A percentile compares a stretch with the other conserved stretches of the same genome.
phyloP scores from a whole-genome alignment of 2,888 invertebrate species.

The Aricia artaxerxes region DNA sequence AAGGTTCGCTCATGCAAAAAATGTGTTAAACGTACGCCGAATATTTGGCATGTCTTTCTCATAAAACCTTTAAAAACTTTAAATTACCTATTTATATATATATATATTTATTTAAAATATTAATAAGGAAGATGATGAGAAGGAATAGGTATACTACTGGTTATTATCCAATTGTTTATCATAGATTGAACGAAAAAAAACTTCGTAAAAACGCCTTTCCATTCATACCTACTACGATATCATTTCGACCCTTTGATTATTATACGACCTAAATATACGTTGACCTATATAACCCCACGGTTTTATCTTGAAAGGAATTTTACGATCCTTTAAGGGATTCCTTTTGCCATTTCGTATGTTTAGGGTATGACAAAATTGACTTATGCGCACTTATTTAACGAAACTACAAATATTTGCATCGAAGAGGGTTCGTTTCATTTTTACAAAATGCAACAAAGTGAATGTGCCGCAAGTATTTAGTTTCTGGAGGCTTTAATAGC shows the following conservation, averaged over 20 bases:
- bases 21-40: too few relatives aligned
- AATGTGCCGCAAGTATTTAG: not conserved
- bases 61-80: too few relatives aligned
- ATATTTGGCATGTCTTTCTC: too few relatives aligned
- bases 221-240: constrained; percentile 12
- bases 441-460: not conserved
- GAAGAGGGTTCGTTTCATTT: not conserved
- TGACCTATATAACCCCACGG: constrained; percentile 20
- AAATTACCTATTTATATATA: too few relatives aligned
- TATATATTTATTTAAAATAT: too few relatives aligned
- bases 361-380: constrained; percentile 10
- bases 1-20: too few relatives aligned
- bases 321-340: constrained; percentile 27
- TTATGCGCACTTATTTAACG: constrained; percentile 19
- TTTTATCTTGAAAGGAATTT: constrained; percentile 27
- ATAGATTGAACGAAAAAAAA: not conserved
- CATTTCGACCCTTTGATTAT: constrained; percentile 10
- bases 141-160: not conserved
- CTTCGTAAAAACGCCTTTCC: not conserved
- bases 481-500: not conserved
- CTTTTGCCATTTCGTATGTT: constrained; percentile 23
- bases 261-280: constrained; percentile 15
- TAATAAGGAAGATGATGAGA: too few relatives aligned
- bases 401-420: constrained; percentile 13
- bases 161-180: not conserved